Evolutionary conservation across 2,797 vertebrate genomes (phyloP).

Genomic region (Podarcis siculus): DNA sequence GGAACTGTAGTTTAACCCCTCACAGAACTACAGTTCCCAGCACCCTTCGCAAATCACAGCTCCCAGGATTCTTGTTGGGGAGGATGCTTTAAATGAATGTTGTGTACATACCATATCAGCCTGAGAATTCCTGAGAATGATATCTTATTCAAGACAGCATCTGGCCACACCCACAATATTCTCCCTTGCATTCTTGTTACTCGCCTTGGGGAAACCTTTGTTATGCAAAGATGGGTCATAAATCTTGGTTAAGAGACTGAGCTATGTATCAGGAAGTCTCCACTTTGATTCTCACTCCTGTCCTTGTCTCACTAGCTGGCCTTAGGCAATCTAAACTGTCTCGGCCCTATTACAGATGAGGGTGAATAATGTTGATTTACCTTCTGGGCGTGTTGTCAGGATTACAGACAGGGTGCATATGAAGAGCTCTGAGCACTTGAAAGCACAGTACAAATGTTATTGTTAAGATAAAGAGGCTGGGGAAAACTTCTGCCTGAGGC

Average conservation of each 20-base stretch:
- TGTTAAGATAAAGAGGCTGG: not conserved
- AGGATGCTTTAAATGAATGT: no score
- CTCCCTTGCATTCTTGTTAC: not conserved
- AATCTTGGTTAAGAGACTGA: not conserved
- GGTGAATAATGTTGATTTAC: no score
- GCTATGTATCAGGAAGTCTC: no score
- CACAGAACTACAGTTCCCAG: no score
- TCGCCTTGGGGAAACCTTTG: not conserved
- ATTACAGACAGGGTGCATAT: not conserved
- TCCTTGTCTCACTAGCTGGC: not conserved
- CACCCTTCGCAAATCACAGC: no score
- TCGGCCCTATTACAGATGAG: no score
- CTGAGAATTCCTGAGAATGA: not conserved
- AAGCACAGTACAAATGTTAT: not conserved
- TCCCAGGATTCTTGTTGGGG: no score
- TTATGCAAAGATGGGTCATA: not conserved
- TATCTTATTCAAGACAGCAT: not conserved
- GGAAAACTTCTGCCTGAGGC: not conserved
- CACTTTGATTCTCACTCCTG: no score
- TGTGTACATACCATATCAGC: not conserved
- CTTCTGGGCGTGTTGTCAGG: not conserved
- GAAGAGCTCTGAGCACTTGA: not conserved
- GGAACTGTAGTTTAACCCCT: no score
- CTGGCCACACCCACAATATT: not conserved
- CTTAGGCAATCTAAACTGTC: not conserved